phyloP scores from a whole-genome alignment of 2,888 invertebrate species.

The Xylophagus ater region DNA sequence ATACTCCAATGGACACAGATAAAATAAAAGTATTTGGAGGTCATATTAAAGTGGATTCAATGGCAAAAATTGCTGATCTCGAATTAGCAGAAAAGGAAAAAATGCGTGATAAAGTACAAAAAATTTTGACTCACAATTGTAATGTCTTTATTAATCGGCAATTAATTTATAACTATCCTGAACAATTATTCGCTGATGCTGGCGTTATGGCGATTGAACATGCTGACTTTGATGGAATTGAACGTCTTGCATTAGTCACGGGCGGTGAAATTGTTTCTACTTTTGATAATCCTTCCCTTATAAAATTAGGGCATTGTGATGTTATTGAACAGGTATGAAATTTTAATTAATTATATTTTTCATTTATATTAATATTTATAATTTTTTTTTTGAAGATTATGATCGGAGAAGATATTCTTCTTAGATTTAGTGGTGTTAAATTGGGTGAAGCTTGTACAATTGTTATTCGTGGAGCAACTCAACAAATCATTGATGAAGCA shows the following conservation, averaged over 20 bases:
- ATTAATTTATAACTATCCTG: constrained; percentile 99
- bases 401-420: constrained; percentile 92
- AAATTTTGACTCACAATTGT: constrained; percentile 86
- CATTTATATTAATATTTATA: constrained; percentile 8
- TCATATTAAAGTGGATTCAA: constrained; percentile 81
- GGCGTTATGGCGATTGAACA: constrained; percentile 99
- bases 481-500: constrained; percentile 97
- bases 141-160: constrained; percentile 98
- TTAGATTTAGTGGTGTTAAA: constrained; percentile 90
- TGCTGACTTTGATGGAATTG: constrained; percentile 99
- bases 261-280: constrained; percentile 98
- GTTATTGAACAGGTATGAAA: constrained; percentile 71
- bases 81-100: constrained; percentile 98
- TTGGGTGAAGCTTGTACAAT: constrained; percentile 95
- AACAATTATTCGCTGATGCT: constrained; percentile 97
- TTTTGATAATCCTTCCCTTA: constrained; percentile 85
- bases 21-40: constrained; percentile 99
- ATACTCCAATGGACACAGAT: constrained; percentile 99
- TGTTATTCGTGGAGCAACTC: constrained; percentile 93
- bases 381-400: constrained; percentile 48
- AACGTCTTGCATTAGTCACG: constrained; percentile 90
- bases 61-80: constrained; percentile 92
- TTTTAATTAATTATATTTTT: not conserved
- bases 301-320: constrained; percentile 88
- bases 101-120: constrained; percentile 98